Percentiles rank a stretch among this genome's conserved stretches.
Conservation (phyloP, 2,113 vertebrate genomes). For the Chitala chitala region DNA sequence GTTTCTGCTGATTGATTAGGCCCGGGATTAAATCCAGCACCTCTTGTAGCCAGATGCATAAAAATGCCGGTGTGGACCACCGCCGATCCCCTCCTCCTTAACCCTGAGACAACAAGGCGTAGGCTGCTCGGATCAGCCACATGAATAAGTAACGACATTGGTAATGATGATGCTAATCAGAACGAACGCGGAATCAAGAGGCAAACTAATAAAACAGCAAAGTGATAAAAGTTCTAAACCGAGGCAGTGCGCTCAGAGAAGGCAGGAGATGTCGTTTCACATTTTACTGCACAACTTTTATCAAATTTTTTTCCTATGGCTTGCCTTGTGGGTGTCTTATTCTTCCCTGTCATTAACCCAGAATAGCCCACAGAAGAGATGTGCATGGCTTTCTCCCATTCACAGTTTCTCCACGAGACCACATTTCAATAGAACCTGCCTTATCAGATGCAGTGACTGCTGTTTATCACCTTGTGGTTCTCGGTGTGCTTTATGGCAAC, state of each 20-base stretch:
- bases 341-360: constrained; percentile 4
- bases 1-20: not conserved
- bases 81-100: not conserved
- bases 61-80: not conserved
- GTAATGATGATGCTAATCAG: constrained; percentile 2
- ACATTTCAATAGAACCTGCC: not conserved
- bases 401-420: not conserved
- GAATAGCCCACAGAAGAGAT: not conserved
- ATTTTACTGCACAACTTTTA: constrained; percentile 32
- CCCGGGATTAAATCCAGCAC: not conserved
- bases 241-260: not conserved
- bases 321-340: constrained; percentile 15
- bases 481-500: not conserved
- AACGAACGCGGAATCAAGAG: not conserved
- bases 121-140: not conserved
- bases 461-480: not conserved
- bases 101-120: not conserved
- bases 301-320: constrained; percentile 26
- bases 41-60: not conserved
- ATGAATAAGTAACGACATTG: not conserved
- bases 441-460: constrained; percentile 2
- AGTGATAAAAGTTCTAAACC: constrained; percentile 22
- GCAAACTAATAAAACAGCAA: not conserved
- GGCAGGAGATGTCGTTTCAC: constrained; percentile 21
- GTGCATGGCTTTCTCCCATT: not conserved